A percentile compares a stretch with the other conserved stretches of the same genome.
phyloP scores from a whole-genome alignment of 1,140 invertebrate genomes.

The Lerema accius region DNA sequence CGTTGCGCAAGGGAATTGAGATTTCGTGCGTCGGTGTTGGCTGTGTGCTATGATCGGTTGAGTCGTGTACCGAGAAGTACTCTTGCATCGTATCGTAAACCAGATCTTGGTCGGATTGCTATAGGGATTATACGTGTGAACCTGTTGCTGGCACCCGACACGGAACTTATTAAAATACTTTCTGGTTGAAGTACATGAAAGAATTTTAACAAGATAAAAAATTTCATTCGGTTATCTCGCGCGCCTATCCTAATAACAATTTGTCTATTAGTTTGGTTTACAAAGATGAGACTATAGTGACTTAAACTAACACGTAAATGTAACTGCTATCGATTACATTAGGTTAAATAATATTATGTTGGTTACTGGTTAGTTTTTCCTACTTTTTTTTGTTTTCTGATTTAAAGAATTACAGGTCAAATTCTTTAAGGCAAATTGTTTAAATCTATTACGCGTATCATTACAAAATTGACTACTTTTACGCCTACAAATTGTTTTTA shows the following conservation, averaged over 20 bases:
- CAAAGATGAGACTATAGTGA: neutral
- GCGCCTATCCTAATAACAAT: conserved; percentile 28
- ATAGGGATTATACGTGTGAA: conserved; percentile 67
- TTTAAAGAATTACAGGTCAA: conserved; percentile 36
- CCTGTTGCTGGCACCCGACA: conserved; percentile 45
- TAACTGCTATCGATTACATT: neutral
- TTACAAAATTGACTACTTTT: conserved; percentile 10
- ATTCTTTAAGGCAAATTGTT: too few species aligned
- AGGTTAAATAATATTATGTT: conserved; percentile 6
- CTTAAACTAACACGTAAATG: conserved; percentile 3
- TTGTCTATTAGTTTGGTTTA: conserved; percentile 28
- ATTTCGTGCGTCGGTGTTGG: conserved; percentile 71
- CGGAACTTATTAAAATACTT: conserved; percentile 60
- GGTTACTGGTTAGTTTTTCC: conserved; percentile 42
- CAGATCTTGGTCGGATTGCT: conserved; percentile 66
- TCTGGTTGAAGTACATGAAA: conserved; percentile 35
- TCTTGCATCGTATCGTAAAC: conserved; percentile 53
- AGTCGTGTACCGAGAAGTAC: conserved; percentile 45
- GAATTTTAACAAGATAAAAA: conserved; percentile 41
- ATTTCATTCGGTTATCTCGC: conserved; percentile 24
- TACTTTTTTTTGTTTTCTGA: conserved; percentile 39
- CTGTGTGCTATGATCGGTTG: conserved; percentile 52
- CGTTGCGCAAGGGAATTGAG: conserved; percentile 75
- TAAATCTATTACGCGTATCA: conserved; percentile 9
- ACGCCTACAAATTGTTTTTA: conserved; percentile 38